phyloP scores from a whole-genome alignment of 92 coral and sea anemone species.

The Parazoanthus darwini region DNA sequence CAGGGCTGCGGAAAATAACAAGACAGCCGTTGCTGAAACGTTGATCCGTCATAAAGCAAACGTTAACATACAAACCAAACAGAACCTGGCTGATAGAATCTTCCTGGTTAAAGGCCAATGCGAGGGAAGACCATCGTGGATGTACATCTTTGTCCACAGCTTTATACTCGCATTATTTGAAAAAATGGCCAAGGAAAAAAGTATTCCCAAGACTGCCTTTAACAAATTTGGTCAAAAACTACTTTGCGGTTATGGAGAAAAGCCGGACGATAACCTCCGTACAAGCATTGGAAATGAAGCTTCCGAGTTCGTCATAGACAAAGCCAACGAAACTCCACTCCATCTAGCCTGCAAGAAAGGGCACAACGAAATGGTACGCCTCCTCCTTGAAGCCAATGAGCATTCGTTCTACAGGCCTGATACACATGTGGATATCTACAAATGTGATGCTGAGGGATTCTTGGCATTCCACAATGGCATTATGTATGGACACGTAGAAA shows the following conservation, averaged over 20 bases:
- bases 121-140: background rate
- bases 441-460: slow-evolving; percentile 18
- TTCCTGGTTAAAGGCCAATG: background rate
- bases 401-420: background rate
- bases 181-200: background rate
- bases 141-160: slow-evolving; percentile 25
- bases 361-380: background rate
- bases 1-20: slow-evolving; percentile 19
- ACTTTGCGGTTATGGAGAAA: slow-evolving; percentile 10
- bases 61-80: slow-evolving; percentile 12
- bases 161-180: slow-evolving; percentile 7
- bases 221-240: slow-evolving; percentile 12
- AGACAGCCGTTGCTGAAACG: background rate
- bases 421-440: too few relatives aligned
- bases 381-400: background rate
- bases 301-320: background rate
- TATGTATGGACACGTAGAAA: slow-evolving; percentile 19
- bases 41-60: background rate
- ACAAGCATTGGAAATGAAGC: background rate
- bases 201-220: background rate
- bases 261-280: background rate
- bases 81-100: slow-evolving; percentile 7
- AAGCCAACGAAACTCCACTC: background rate
- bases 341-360: slow-evolving; percentile 28
- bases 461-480: slow-evolving; percentile 18